phyloP scores from a whole-genome alignment of 2,888 invertebrate species.

The Macrophya alboannulata region DNA sequence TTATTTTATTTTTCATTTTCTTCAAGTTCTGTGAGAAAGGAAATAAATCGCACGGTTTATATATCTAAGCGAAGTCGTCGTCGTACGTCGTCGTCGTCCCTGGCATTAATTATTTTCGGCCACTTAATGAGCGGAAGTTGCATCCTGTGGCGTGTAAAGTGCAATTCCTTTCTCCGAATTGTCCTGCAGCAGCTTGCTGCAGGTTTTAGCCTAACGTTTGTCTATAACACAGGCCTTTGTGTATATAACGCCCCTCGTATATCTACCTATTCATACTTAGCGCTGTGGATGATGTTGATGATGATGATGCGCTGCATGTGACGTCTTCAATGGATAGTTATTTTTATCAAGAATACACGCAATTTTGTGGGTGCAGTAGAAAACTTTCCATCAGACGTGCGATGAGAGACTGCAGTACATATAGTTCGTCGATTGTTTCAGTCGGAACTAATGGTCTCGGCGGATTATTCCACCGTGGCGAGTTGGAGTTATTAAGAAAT shows the following conservation, averaged over 20 bases:
- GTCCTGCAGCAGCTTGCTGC: background rate
- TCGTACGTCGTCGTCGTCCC: background rate
- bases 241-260: background rate
- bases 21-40: background rate
- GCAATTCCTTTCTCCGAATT: slow-evolving; percentile 39
- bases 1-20: background rate
- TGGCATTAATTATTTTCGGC: slow-evolving; percentile 24
- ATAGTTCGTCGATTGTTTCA: slow-evolving; percentile 54
- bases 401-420: background rate
- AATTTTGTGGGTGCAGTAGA: background rate
- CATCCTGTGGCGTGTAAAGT: slow-evolving; percentile 32
- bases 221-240: background rate
- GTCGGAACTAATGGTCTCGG: slow-evolving; percentile 48
- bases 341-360: background rate
- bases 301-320: background rate
- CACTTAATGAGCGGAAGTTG: slow-evolving; percentile 25
- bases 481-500: slow-evolving; percentile 42
- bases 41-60: background rate
- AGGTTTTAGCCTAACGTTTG: background rate
- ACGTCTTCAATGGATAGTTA: background rate
- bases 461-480: slow-evolving; percentile 40
- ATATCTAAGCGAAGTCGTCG: background rate
- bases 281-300: background rate
- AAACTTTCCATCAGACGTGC: slow-evolving; percentile 45
- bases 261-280: background rate